Evolutionary conservation across 2,797 vertebrate genomes (phyloP).

Genomic region (Enteromius treurensis): DNA sequence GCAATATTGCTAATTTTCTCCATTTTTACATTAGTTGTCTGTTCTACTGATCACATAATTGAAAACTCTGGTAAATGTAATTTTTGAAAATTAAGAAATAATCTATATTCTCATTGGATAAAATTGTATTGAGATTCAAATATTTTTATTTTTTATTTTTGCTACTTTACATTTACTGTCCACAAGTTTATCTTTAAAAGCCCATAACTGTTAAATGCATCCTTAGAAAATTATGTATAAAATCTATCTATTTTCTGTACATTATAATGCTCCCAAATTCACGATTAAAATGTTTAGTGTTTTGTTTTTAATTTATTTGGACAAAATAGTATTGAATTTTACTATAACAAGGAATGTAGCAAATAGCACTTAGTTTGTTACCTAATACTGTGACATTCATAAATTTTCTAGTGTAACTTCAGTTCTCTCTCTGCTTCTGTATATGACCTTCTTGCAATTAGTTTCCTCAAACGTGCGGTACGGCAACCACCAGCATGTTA

Average conservation of each 20-base stretch:
- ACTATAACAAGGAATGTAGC: background rate
- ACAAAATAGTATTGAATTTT: background rate
- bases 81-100: background rate
- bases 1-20: background rate
- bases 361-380: background rate
- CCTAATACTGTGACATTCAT: background rate
- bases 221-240: background rate
- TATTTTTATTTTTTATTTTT: background rate
- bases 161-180: background rate
- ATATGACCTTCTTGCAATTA: constrained; percentile 36
- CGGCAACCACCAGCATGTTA: constrained; percentile 8
- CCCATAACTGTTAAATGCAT: background rate
- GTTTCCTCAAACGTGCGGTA: constrained; percentile 37
- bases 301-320: background rate
- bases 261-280: background rate
- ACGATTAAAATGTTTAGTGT: background rate
- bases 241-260: background rate
- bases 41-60: background rate
- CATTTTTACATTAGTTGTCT: background rate
- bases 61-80: background rate
- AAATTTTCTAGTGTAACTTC: background rate
- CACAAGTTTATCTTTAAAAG: background rate
- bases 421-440: background rate
- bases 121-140: background rate
- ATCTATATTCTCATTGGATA: background rate